Base-by-base conservation (phyloP, 2,888 invertebrate species). In the Pheosia gnoma region DNA sequence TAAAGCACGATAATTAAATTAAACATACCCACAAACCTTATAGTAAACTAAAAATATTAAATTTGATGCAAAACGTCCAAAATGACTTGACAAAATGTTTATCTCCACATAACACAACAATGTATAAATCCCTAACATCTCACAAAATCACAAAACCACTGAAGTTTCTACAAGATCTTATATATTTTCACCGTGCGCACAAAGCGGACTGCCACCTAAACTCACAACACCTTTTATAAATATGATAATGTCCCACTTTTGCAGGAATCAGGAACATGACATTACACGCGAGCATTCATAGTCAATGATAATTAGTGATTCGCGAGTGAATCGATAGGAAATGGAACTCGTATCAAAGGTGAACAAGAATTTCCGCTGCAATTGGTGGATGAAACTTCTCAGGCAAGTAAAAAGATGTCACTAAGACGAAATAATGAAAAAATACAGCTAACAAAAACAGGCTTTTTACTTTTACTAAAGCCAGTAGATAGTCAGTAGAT, bases 201-300 rank as follows among this genome's bases (percentile, higher is more conserved):
- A 68, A 67, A 70, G 60, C 56, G 63, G 67, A 75, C 74, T 76
- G 72, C 62, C 51, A 61, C 54, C 69, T 51, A 70, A 66, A 71
- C 54, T 58, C 36, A 43, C 38, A 58, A 71, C 53, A 58, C 59
- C 84, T 80, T 81, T 81, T 88, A 87, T 90, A 87, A 86, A 86
- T 89, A 91, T 88, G 88, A 81, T 87, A 85, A 88, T 86, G 82
- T 84, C 81, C 85, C 84, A 86, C 89, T 88, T 88, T 89, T 25
- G 25, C 25, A 25, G 25, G 25, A 25, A 25, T 87, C 89, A 90
- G 91, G 90, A 90, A 92, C 85, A 83, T 77, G 62, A 67, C 60
- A 57, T 51, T 73, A 57, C 88, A 90, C 88, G 91, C 89, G 72
- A 86, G 53, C 58, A 60, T 57, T 59, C 67, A 71, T 70, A 79